phyloP scores from a whole-genome alignment of 2,113 vertebrate genomes.

The Tyto alba region DNA sequence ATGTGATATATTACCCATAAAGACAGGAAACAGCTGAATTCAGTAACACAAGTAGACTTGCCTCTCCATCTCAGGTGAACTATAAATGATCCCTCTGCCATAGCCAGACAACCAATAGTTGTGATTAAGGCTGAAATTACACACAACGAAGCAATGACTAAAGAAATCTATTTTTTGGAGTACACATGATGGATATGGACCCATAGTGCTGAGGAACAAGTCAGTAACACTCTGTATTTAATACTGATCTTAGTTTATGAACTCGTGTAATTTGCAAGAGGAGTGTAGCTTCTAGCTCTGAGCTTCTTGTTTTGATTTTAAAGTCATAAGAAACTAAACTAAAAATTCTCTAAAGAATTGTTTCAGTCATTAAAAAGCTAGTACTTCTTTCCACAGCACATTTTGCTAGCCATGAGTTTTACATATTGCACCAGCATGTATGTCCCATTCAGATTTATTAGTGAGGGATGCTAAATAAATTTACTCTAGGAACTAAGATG shows the following conservation, averaged over 20 bases:
- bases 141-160: background rate
- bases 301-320: background rate
- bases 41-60: background rate
- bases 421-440: background rate
- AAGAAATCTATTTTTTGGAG: background rate
- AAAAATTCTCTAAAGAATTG: background rate
- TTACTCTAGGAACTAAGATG: background rate
- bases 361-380: background rate
- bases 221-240: background rate
- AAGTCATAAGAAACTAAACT: background rate
- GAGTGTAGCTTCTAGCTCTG: background rate
- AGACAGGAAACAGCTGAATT: background rate
- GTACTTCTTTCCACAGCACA: background rate
- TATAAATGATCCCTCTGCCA: background rate
- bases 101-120: background rate
- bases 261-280: background rate
- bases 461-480: background rate
- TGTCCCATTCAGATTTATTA: background rate
- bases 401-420: background rate
- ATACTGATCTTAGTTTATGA: background rate
- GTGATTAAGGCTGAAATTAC: background rate
- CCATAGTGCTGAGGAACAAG: background rate
- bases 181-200: background rate
- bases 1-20: background rate
- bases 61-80: too few relatives aligned